A percentile compares a stretch with the other conserved stretches of the same genome.
Evolutionary conservation across 2,888 invertebrate genomes (phyloP).

Genomic region (Anagyrus pseudococci): DNA sequence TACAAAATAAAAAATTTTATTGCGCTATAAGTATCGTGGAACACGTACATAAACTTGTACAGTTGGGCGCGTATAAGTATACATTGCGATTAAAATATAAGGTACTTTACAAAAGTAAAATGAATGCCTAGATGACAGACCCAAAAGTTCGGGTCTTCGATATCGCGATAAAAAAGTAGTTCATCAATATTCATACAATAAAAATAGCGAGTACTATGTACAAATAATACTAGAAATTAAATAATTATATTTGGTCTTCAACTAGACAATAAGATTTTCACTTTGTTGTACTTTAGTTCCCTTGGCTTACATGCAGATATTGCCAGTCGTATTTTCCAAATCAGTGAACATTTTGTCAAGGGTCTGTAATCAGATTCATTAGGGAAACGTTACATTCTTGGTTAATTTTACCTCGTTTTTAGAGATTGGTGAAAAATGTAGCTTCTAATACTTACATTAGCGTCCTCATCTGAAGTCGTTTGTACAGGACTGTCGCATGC

Average conservation of each 20-base stretch:
- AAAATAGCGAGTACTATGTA: slow-evolving; percentile 31
- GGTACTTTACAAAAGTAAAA: slow-evolving; percentile 36
- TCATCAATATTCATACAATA: slow-evolving; percentile 29
- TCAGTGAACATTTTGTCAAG: slow-evolving; percentile 55
- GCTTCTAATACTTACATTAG: slow-evolving; percentile 48
- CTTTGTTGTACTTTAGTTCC: slow-evolving; percentile 4
- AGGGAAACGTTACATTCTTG: slow-evolving; percentile 15
- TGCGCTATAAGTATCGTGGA: slow-evolving; percentile 14
- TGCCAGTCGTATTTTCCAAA: slow-evolving; percentile 52
- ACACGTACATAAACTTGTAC: slow-evolving; percentile 21
- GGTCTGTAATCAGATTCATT: slow-evolving; percentile 45
- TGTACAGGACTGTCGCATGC: slow-evolving; percentile 40
- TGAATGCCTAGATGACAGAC: slow-evolving; percentile 24
- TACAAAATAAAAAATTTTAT: slow-evolving; percentile 37
- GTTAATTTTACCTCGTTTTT: no score
- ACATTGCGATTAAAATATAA: slow-evolving; percentile 31
- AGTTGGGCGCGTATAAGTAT: slow-evolving; percentile 19
- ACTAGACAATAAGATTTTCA: slow-evolving; percentile 11
- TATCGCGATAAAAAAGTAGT: slow-evolving; percentile 19
- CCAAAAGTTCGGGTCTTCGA: slow-evolving; percentile 22
- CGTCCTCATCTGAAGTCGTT: slow-evolving; percentile 43
- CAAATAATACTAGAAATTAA: slow-evolving; percentile 32
- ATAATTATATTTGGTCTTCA: slow-evolving; percentile 33
- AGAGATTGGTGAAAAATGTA: no score
- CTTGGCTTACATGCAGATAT: slow-evolving; percentile 46